Base-by-base conservation (phyloP, 2,113 vertebrate species). In the Falcunculus frontatus region DNA sequence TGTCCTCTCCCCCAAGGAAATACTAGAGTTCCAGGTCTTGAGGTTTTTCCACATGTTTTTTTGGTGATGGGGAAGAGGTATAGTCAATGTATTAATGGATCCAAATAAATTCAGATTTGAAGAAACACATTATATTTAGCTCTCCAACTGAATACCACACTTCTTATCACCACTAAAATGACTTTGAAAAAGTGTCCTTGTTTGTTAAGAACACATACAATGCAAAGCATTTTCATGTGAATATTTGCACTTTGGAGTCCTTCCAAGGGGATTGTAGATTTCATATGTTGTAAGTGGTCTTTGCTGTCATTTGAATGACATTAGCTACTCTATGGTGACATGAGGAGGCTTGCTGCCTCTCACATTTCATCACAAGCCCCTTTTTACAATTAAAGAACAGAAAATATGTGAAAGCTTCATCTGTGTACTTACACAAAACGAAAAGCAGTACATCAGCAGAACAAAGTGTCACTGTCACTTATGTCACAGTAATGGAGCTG, bases 31-130 rank as follows among this genome's bases (percentile, higher is more conserved):
- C 69, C 1, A 12, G 1, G 7, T 4, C 46, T 12, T 12, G n/a
- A 3, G 2, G 1, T 8, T 46, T 57, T 76, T 27, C 8, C 4
- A 3, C 2, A 1, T n/a, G n/a, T 39, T 60, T 49, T 67, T 35
- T 47, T 4, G 4, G 25, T 6, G 8, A 53, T 2, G 6, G 3
- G 1, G 2, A 37, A 33, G 1, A 2, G 6, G 2, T 1, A 21
- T 30, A 65, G 14, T 22, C 22, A 47, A 19, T 7, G 3, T 35
- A 35, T 30, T 30, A 29, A 15, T 46, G 60, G 56, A 89, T 13
- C 2, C 1, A n/a, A 72, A 75, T 55, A 4, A 23, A 13, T 16
- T 25, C 4, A 64, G 11, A 69, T 56, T 64, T 33, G 30, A 55
- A 73, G 29, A 68, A 78, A 59, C 2, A 26, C 2, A 9, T 32